phyloP scores from a whole-genome alignment of 2,113 vertebrate genomes.

The Picathartes gymnocephalus region DNA sequence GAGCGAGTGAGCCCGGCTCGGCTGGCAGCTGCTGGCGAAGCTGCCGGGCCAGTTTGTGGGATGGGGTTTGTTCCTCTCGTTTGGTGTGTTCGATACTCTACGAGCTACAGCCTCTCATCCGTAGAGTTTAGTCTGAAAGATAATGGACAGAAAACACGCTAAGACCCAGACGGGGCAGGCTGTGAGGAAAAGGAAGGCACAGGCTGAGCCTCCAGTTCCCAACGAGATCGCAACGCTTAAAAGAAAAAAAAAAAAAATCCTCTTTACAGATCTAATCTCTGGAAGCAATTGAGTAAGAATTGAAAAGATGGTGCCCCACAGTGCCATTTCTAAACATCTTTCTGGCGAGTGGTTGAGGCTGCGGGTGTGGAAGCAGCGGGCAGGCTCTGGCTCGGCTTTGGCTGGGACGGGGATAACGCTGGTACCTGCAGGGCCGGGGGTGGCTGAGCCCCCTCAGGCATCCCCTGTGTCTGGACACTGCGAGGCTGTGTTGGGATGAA shows the following conservation, averaged over 20 bases:
- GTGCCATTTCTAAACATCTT: not conserved
- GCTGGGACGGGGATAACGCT: not conserved
- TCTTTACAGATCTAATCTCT: not conserved
- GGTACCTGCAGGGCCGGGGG: fast-evolving
- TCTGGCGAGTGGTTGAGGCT: not conserved
- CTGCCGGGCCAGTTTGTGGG: not conserved
- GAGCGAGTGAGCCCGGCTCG: not conserved
- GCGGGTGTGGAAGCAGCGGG: not conserved
- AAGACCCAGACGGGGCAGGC: not conserved
- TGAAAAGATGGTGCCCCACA: conserved; percentile 3
- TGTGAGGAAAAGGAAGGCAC: not conserved
- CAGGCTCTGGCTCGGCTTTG: not conserved
- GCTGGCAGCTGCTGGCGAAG: not conserved
- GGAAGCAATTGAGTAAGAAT: not conserved
- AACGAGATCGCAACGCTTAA: not conserved
- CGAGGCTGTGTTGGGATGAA: no score
- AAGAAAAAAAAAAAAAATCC: not conserved
- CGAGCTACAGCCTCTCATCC: not conserved
- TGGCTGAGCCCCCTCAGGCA: not conserved
- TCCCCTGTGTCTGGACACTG: fast-evolving
- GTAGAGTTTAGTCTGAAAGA: not conserved
- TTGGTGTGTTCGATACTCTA: fast-evolving
- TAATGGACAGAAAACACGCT: not conserved
- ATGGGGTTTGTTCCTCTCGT: not conserved
- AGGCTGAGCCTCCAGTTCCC: not conserved